Evolutionary conservation across 2,888 invertebrate genomes (phyloP).

Genomic region (Ichneumon xanthorius): DNA sequence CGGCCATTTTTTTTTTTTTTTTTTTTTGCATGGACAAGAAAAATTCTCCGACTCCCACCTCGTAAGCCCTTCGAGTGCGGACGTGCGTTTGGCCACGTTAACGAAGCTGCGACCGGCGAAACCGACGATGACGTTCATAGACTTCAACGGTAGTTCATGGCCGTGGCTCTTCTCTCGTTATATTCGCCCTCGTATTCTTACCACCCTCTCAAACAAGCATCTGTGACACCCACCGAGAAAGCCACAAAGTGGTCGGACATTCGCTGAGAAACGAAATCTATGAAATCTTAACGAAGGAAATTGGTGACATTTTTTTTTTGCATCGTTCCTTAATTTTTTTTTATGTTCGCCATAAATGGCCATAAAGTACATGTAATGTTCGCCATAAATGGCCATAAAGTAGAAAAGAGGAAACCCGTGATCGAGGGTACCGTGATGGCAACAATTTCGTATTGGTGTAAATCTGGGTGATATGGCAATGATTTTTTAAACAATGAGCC

Average conservation of each 20-base stretch:
- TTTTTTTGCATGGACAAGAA: background rate
- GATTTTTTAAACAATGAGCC: too few species aligned
- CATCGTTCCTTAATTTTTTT: background rate
- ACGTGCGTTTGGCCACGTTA: slow-evolving; percentile 27
- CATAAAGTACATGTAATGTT: too few species aligned
- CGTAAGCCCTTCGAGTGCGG: slow-evolving; percentile 12
- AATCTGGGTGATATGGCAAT: too few species aligned
- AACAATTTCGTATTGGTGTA: too few species aligned
- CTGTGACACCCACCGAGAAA: background rate
- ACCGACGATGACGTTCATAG: slow-evolving; percentile 6
- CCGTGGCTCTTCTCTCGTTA: background rate
- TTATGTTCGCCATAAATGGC: too few species aligned
- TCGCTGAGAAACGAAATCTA: background rate
- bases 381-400: too few species aligned
- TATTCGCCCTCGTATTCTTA: slow-evolving; percentile 6
- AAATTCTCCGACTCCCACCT: background rate
- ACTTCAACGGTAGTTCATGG: slow-evolving; percentile 2
- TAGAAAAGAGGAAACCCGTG: too few species aligned
- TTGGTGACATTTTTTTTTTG: background rate
- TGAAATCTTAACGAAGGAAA: background rate
- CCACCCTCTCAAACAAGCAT: background rate
- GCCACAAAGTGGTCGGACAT: background rate
- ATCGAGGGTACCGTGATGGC: background rate
- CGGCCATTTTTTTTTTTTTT: background rate
- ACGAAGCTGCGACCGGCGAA: background rate